phyloP scores from a whole-genome alignment of 2,888 invertebrate genomes.

The Blera fallax region DNA sequence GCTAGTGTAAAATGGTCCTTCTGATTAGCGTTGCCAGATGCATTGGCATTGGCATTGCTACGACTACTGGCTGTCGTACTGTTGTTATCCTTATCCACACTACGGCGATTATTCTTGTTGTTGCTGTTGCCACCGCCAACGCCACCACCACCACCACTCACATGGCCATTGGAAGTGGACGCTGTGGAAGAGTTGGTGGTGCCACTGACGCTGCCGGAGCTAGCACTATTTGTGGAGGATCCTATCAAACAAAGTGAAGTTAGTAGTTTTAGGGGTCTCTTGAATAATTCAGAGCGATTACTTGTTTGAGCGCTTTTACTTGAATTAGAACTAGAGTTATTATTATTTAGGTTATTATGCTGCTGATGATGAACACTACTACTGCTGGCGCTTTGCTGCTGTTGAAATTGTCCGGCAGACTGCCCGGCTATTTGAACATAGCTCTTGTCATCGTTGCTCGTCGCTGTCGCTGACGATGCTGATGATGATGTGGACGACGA shows the following conservation, averaged over 20 bases:
- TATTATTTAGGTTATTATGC: constrained; percentile 73
- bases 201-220: constrained; percentile 19
- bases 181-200: constrained; percentile 35
- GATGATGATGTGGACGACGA: constrained; percentile 37
- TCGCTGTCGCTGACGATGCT: constrained; percentile 71
- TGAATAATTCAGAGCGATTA: constrained; percentile 65
- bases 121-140: constrained; percentile 73
- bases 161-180: constrained; percentile 73
- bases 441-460: constrained; percentile 76
- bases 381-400: constrained; percentile 54
- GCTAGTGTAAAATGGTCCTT: constrained; percentile 48
- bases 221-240: constrained; percentile 59
- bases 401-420: constrained; percentile 66
- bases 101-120: constrained; percentile 79
- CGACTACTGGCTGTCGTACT: constrained; percentile 40
- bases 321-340: constrained; percentile 73
- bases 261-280: constrained; percentile 60
- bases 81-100: constrained; percentile 80
- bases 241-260: constrained; percentile 68
- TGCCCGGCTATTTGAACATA: constrained; percentile 76
- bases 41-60: constrained; percentile 23
- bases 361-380: constrained; percentile 72
- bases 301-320: constrained; percentile 75
- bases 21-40: constrained; percentile 26
- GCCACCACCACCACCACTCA: constrained; percentile 73